Evolutionary conservation across 2,797 vertebrate genomes (phyloP), one percentile per base, ranked within the genome.

Genomic region (Megalops cyprinoides): DNA sequence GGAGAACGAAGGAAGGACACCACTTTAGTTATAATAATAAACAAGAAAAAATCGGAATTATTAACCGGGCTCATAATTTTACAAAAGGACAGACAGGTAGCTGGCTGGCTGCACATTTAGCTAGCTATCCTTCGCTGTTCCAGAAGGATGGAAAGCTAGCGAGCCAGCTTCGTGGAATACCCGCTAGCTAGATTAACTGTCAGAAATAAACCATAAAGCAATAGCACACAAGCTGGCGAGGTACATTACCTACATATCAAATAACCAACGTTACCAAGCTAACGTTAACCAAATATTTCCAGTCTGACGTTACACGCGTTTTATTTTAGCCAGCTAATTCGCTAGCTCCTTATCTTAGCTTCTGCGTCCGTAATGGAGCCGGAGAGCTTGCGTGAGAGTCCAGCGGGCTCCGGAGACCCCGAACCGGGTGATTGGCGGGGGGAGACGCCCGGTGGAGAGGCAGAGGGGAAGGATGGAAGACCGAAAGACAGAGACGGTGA

Each of bases 341-440:
- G 10, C 46, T 4, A 48, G 46, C 46, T 48, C n/a, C n/a, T n/a
- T n/a, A 71, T 20, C 31, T n/a, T n/a, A n/a, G 9, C 20, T 34
- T 28, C 31, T 42, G 87, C 91, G 92, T 90, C 91, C 74, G 84
- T 46, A 25, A 95, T 95, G 95, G 95, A 95, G 88, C 92, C 92
- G 75, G 91, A 89, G 48, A 91, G 89, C 86, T 88, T 91, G 91
- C 92, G 94, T 49, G 93, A 94, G 90, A 95, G 94, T 85, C 94
- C 95, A 79, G 93, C 94, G 81, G 95, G 95, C 28, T 95, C 93
- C 23, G 93, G 95, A 83, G 94, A 93, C 81, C 89, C 93, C 1
- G 94, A 93, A 37, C 62, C 78, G 0, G 91, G 89, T 23, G 89
- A 94, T 44, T 92, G 94, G 95, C 90, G 91, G 87, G 92, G 92